Evolutionary conservation across 2,888 invertebrate species (phyloP), one percentile per base, ranked within the genome.

Genomic region (Saturnia pavonia): DNA sequence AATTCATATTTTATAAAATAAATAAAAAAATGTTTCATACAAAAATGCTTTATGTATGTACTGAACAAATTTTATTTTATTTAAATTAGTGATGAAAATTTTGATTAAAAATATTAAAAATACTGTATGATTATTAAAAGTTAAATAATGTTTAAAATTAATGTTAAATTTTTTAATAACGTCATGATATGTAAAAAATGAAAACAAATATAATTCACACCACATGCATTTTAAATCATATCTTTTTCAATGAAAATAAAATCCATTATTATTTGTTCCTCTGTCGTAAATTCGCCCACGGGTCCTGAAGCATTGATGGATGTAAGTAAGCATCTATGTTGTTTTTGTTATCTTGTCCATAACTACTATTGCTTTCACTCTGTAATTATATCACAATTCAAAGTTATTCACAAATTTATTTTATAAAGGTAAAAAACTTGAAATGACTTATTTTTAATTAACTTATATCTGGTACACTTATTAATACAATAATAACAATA

Each of bases 281-380:
- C 72, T 79, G 77, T 43, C 82, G 74, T 34, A 92, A 78, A 42
- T 84, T 82, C n/a, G 79, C 88, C 93, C 93, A 94, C 0, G 93
- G 93, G 57, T 94, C 92, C 78, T 91, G 82, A 8, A 94, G 78
- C 92, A 94, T 94, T 40, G 91, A 88, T 0, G 92, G 92, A 68
- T 93, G 92, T 22, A 94, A 76, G 72, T 92, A 94, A 2, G 88
- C 91, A 80, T 92, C 90, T 73, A 92, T 91, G 69, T 77, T 83
- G 25, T 70, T 79, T 54, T 73, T 84, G 42, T 76, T 81, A 25
- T 89, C 89, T 73, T 83, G 83, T 57, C 84, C 79, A 71, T 77
- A 82, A 72, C 89, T 91, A 73, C 78, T 88, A 75, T 87, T 92
- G 74, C 85, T 85, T 60, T 91, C 89, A 80, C 88, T 91, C 93